Percentiles rank a stretch among this genome's conserved stretches.
Conservation (phyloP, 1,140 invertebrate species). For the Cydia strobilella region DNA sequence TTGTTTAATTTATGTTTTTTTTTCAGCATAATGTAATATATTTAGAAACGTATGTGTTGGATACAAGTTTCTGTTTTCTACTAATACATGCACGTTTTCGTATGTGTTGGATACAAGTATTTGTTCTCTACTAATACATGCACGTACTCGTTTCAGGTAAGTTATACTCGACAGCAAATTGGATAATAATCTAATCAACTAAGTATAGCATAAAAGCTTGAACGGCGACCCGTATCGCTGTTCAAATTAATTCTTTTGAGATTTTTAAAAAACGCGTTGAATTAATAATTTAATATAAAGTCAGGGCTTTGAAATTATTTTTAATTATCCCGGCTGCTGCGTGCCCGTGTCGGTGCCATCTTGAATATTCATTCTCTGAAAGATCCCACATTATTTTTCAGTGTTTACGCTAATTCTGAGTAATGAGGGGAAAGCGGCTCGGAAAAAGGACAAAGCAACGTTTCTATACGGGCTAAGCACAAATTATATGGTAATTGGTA, state of each 20-base stretch:
- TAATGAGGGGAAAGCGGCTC: conserved; percentile 43
- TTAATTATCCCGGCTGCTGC: conserved; percentile 53
- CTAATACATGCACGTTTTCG: not conserved
- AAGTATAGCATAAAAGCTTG: not conserved
- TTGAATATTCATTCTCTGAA: conserved; percentile 59
- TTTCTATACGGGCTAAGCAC: conserved; percentile 34
- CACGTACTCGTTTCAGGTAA: not conserved
- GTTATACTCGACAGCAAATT: not conserved
- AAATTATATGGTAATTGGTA: conserved; percentile 39
- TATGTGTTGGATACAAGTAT: not conserved
- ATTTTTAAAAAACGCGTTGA: conserved; percentile 34
- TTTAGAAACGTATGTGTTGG: no score
- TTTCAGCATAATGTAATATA: no score
- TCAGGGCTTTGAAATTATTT: conserved; percentile 57
- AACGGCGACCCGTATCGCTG: not conserved
- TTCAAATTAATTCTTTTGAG: conserved; percentile 13
- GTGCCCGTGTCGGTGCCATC: conserved; percentile 37
- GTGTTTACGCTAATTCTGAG: conserved; percentile 58
- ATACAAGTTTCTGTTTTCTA: not conserved
- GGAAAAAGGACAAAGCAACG: not conserved
- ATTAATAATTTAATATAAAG: conserved; percentile 53
- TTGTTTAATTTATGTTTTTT: no score
- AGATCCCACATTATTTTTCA: conserved; percentile 54
- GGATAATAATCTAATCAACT: conserved; percentile 8
- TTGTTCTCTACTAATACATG: not conserved